These are phyloP conservation scores for Terebella lapidaria DNA, from an alignment of 2,888 invertebrate species.

Conservation along the genomic window DNA sequence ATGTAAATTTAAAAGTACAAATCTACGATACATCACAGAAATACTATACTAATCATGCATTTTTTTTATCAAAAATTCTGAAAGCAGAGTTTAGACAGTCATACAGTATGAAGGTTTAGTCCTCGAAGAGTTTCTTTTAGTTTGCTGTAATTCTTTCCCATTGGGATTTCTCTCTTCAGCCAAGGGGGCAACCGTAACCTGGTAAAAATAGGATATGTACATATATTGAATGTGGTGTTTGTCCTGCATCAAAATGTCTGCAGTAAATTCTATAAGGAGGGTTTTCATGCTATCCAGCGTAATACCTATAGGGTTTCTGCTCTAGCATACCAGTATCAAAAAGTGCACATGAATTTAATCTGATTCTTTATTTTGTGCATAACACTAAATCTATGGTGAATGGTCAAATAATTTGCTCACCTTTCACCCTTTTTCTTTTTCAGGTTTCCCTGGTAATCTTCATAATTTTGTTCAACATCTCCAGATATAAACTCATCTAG, in stretches of 20 bases:
- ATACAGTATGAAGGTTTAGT: constrained; percentile 83
- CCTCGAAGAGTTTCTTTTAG: constrained; percentile 79
- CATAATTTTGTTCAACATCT: neutral
- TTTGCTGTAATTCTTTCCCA: constrained; percentile 74
- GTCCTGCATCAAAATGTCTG: too few species aligned
- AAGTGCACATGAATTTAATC: neutral
- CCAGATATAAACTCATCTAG: neutral
- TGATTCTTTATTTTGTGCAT: too few species aligned
- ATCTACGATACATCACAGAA: neutral
- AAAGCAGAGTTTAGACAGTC: constrained; percentile 11
- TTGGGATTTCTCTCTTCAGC: constrained; percentile 90
- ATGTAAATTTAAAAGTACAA: neutral
- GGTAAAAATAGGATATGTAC: too few species aligned
- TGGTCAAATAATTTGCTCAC: neutral
- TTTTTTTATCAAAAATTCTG: constrained; percentile 1
- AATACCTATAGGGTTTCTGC: too few species aligned
- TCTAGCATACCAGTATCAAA: too few species aligned
- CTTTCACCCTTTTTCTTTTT: neutral
- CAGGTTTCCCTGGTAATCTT: neutral
- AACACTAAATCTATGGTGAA: neutral
- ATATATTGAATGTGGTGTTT: too few species aligned
- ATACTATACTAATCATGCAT: neutral
- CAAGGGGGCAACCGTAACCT: constrained; percentile 85
- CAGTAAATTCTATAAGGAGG: too few species aligned
- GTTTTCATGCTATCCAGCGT: too few species aligned